These are phyloP conservation scores for Montipora cactus DNA, from an alignment of 64 coral and sea anemone species.

Conservation along the genomic window DNA sequence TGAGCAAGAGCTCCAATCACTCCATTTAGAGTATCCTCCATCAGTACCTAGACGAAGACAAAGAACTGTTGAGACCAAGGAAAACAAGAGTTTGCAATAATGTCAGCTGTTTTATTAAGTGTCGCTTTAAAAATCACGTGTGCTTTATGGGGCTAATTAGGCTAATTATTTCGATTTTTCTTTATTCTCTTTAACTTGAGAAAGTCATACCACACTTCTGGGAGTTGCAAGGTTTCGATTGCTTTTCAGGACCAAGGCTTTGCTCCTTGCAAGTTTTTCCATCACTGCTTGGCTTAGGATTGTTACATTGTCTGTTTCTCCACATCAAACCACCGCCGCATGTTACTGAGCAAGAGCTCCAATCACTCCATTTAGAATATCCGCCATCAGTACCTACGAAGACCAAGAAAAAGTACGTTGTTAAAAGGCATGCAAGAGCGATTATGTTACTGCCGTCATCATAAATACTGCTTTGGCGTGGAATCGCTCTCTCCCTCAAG, in stretches of 20 bases:
- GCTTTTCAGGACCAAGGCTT: background rate
- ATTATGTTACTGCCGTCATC: too few relatives aligned
- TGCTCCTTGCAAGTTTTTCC: slow-evolving; percentile 20
- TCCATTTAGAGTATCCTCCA: slow-evolving; percentile 30
- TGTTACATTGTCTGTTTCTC: background rate
- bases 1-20: slow-evolving; percentile 12
- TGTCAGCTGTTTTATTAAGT: too few relatives aligned
- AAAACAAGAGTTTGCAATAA: too few relatives aligned
- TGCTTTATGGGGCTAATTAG: too few relatives aligned
- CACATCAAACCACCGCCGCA: background rate
- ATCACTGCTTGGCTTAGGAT: background rate
- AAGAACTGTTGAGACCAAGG: background rate
- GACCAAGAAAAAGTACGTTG: background rate
- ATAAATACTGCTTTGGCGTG: too few relatives aligned
- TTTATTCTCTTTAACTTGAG: too few relatives aligned
- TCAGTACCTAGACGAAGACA: background rate
- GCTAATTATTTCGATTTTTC: too few relatives aligned
- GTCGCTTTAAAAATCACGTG: too few relatives aligned
- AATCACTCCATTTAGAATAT: slow-evolving; percentile 31
- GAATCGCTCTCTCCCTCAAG: too few relatives aligned
- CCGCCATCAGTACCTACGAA: slow-evolving; percentile 11
- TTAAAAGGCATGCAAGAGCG: too few relatives aligned
- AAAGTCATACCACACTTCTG: background rate
- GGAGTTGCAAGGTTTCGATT: background rate
- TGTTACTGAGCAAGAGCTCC: slow-evolving; percentile 1